Evolutionary conservation across 2,888 invertebrate species (phyloP).

Genomic region (Melieria picta): DNA sequence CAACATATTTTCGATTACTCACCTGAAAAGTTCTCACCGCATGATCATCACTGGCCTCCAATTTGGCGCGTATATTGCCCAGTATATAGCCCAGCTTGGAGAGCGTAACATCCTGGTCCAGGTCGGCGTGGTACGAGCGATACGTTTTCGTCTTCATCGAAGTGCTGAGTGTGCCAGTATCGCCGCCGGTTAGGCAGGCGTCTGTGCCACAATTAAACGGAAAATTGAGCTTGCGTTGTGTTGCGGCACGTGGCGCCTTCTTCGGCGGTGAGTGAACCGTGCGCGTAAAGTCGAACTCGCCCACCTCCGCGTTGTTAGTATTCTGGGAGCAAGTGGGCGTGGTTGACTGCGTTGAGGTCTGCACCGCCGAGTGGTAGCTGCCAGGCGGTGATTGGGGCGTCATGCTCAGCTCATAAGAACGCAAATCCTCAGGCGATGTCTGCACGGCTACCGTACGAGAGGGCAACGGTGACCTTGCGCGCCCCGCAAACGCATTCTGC

Average conservation of each 20-base stretch:
- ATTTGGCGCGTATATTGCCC: constrained; percentile 57
- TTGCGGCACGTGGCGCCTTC: constrained; percentile 42
- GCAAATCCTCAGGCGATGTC: constrained; percentile 50
- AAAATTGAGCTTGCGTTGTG: constrained; percentile 55
- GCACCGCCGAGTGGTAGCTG: constrained; percentile 61
- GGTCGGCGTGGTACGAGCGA: constrained; percentile 60
- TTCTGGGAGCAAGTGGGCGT: constrained; percentile 28
- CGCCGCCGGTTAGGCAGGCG: constrained; percentile 23
- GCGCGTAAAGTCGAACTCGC: constrained; percentile 60
- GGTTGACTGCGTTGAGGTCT: constrained; percentile 46
- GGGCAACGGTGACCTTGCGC: constrained; percentile 25
- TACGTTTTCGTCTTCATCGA: constrained; percentile 52
- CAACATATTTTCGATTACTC: constrained; percentile 36
- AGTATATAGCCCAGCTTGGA: constrained; percentile 61
- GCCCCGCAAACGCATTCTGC: constrained; percentile 11
- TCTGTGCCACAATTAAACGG: constrained; percentile 39
- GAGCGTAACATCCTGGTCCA: constrained; percentile 60
- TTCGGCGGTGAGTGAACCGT: constrained; percentile 58
- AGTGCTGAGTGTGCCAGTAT: constrained; percentile 2
- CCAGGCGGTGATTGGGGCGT: constrained; percentile 60
- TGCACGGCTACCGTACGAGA: constrained; percentile 58
- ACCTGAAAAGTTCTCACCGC: constrained; percentile 59
- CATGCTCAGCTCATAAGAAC: constrained; percentile 38
- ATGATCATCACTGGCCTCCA: constrained; percentile 59
- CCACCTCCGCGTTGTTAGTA: constrained; percentile 23